phyloP scores from a whole-genome alignment of 2,888 invertebrate species.

The Ligdia adustata region DNA sequence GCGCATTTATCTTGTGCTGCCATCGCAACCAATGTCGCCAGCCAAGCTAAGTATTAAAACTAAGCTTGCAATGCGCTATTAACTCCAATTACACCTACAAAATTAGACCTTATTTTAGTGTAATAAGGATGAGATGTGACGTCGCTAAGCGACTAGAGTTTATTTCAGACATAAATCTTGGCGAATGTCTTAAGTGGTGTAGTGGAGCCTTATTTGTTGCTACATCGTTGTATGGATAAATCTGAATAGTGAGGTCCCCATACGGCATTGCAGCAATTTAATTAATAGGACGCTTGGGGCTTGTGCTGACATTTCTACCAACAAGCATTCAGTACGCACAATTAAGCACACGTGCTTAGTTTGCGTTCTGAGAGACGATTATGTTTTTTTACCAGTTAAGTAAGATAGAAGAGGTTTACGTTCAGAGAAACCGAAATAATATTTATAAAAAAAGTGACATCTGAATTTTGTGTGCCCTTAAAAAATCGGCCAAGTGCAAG shows the following conservation, averaged over 20 bases:
- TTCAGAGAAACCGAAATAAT: too few species aligned
- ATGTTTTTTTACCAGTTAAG: too few species aligned
- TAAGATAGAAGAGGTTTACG: too few species aligned
- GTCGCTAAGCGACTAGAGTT: conserved; percentile 37
- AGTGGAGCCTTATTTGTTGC: conserved; percentile 49
- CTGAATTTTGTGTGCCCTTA: too few species aligned
- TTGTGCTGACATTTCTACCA: conserved; percentile 28
- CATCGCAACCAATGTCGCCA: conserved; percentile 52
- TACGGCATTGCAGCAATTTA: conserved; percentile 36
- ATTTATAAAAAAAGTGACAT: too few species aligned
- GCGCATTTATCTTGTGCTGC: conserved; percentile 71
- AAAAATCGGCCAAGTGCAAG: too few species aligned
- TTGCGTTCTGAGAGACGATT: too few species aligned
- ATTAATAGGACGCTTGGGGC: conserved; percentile 36
- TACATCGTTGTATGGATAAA: conserved; percentile 47
- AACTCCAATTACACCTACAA: conserved; percentile 36
- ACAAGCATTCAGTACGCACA: too few species aligned
- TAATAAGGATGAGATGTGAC: conserved; percentile 38
- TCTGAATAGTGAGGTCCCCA: conserved; percentile 39
- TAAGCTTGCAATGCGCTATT: conserved; percentile 49
- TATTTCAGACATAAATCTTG: conserved; percentile 54
- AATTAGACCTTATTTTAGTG: conserved; percentile 41
- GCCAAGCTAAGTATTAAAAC: conserved; percentile 63
- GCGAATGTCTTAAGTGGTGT: conserved; percentile 57
- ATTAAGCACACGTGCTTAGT: too few species aligned